Base-by-base conservation (phyloP, 2,888 invertebrate species). In the Schizaphis graminum region DNA sequence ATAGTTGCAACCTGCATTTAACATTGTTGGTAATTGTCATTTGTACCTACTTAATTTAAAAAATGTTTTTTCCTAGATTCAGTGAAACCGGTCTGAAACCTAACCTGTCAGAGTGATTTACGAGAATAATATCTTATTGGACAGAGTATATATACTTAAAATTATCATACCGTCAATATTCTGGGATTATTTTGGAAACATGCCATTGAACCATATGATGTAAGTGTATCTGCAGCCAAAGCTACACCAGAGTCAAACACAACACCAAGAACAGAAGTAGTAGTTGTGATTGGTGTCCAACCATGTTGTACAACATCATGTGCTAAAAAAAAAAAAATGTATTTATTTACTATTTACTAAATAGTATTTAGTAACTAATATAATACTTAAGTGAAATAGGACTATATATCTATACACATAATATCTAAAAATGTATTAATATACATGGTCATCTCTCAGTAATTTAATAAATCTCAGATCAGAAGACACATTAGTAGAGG, bases 191-290 rank as follows among this genome's bases (percentile, higher is more conserved):
- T 97, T 94, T 98, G 97, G 96, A 97, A 99, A 94, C 99, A 97
- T 0, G 99, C 99, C 95, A 99, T 96, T 0, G 98, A 98, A 44
- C 99, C 99, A 95, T 99, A 99, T 0, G 99, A 99, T 1, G 98
- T 99, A 0, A 99, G 96, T 89, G 98, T 97, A 96, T 99, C 99
- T 5, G 98, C 99, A 41, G 99, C 99, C 88, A 99, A 97, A 91
- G 99, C 97, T 41, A 99, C 97, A 67, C 99, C 99, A 95, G 97
- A 97, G 95, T 98, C 97, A 95, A 98, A 99, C 95, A 97, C 97
- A 28, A 99, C 96, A 10, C 98, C 99, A 49, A 99, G 96, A 0
- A 99, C 98, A 61, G 99, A 99, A 7, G 99, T 98, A 28, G 99
- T 98, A 1, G 99, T 99, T 4, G 98, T 98, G 91, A 98, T 97